Percentiles rank a stretch among this genome's conserved stretches.
These are phyloP conservation scores for Pinctada fucata DNA, from an alignment of 2,888 invertebrate species.

Conservation along the genomic window DNA sequence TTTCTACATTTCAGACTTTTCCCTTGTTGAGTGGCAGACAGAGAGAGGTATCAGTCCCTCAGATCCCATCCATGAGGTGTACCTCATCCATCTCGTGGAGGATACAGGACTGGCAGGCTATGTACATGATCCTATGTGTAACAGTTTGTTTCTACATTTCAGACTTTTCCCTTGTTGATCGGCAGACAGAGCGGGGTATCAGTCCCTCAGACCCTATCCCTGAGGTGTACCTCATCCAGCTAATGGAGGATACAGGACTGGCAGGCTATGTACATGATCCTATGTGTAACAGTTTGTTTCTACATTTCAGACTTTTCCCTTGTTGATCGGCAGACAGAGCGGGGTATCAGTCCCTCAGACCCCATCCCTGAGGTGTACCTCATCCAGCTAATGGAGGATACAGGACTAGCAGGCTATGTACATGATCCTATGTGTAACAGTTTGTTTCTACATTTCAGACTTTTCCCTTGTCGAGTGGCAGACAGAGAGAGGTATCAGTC, in stretches of 20 bases:
- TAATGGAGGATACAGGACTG: slow-evolving; percentile 33
- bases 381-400: slow-evolving; percentile 33
- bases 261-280: slow-evolving; percentile 28
- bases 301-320: slow-evolving; percentile 40
- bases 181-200: slow-evolving; percentile 28
- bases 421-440: slow-evolving; percentile 36
- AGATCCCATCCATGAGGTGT: too few species aligned
- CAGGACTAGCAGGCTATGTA: slow-evolving; percentile 30
- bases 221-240: slow-evolving; percentile 17
- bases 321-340: slow-evolving; percentile 22
- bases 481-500: slow-evolving; percentile 21
- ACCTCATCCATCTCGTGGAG: too few species aligned
- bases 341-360: slow-evolving; percentile 20
- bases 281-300: slow-evolving; percentile 39
- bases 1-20: too few species aligned
- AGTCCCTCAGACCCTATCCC: slow-evolving; percentile 21
- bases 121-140: too few species aligned
- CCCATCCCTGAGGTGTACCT: slow-evolving; percentile 19
- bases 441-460: too few species aligned
- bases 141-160: too few species aligned
- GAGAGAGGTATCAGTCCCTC: too few species aligned
- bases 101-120: too few species aligned
- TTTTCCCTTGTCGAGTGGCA: slow-evolving; percentile 31
- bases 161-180: slow-evolving; percentile 36
- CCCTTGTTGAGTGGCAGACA: too few species aligned